Percentiles rank a stretch among this genome's conserved stretches.
Conservation (phyloP, 2,113 vertebrate species). For the Pachyramphus minor region DNA sequence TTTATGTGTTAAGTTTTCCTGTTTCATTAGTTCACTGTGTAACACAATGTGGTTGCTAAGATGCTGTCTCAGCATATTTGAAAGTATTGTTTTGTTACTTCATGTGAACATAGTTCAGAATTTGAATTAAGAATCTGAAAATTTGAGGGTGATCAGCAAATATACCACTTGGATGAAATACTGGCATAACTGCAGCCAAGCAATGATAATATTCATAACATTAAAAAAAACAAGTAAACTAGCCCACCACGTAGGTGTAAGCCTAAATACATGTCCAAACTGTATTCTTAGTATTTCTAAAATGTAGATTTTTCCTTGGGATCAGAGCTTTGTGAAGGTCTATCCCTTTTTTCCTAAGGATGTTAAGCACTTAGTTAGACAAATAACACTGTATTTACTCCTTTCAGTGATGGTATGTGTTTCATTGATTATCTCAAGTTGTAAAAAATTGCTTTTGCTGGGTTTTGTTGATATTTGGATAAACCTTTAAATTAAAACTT, state of each 20-base stretch:
- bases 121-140: not conserved
- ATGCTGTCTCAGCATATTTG: not conserved
- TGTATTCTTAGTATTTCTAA: not conserved
- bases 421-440: not conserved
- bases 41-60: not conserved
- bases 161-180: not conserved
- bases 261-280: not conserved
- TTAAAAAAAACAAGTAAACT: not conserved
- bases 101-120: not conserved
- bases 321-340: not conserved
- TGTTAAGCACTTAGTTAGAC: not conserved
- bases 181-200: not conserved
- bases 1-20: not conserved
- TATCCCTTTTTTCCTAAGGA: not conserved
- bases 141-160: not conserved
- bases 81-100: not conserved
- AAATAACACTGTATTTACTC: not conserved
- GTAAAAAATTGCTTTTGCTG: not conserved
- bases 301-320: not conserved
- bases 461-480: not conserved
- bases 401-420: not conserved
- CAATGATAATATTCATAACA: not conserved
- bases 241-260: not conserved
- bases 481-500: not conserved
- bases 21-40: not conserved